Evolutionary conservation across 2,113 vertebrate genomes (phyloP).

Genomic region (Antennarius striatus): DNA sequence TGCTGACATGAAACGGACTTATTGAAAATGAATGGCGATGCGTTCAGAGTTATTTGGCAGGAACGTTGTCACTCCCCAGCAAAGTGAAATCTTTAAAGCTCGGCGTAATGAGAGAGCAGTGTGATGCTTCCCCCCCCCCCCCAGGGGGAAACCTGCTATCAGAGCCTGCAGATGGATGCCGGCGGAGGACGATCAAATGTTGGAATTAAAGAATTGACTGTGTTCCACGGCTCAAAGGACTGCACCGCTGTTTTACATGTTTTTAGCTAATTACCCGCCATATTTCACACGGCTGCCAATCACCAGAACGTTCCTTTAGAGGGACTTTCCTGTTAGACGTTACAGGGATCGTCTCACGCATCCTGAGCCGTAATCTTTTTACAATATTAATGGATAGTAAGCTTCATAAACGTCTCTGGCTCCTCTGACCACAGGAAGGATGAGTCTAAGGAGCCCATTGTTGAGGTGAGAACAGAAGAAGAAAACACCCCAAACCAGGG

Average conservation of each 20-base stretch:
- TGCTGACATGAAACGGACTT: conserved; percentile 25
- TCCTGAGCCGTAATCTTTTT: too few relatives aligned
- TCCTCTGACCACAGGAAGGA: conserved; percentile 86
- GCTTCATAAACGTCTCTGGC: not conserved
- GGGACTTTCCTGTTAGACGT: too few relatives aligned
- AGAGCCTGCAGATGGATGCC: conserved; percentile 28
- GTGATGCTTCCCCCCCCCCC: not conserved
- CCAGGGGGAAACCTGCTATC: conserved; percentile 10
- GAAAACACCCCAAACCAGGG: conserved; percentile 92
- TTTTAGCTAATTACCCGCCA: not conserved
- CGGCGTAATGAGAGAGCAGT: conserved; percentile 25
- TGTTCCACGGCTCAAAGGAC: conserved; percentile 2
- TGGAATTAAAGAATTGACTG: not conserved
- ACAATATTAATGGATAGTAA: too few relatives aligned
- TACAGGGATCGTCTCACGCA: too few relatives aligned
- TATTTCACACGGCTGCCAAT: not conserved
- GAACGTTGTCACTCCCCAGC: conserved; percentile 14
- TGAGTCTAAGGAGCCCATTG: conserved; percentile 98
- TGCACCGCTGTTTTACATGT: not conserved
- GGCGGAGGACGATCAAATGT: conserved; percentile 29
- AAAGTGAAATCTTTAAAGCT: conserved; percentile 28
- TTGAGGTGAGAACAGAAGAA: conserved; percentile 95
- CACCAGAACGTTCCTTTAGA: not conserved
- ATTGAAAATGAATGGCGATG: not conserved
- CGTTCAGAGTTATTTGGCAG: conserved; percentile 18